Base-by-base conservation (phyloP, 2,888 invertebrate genomes). In the Cataglyphis livida region DNA sequence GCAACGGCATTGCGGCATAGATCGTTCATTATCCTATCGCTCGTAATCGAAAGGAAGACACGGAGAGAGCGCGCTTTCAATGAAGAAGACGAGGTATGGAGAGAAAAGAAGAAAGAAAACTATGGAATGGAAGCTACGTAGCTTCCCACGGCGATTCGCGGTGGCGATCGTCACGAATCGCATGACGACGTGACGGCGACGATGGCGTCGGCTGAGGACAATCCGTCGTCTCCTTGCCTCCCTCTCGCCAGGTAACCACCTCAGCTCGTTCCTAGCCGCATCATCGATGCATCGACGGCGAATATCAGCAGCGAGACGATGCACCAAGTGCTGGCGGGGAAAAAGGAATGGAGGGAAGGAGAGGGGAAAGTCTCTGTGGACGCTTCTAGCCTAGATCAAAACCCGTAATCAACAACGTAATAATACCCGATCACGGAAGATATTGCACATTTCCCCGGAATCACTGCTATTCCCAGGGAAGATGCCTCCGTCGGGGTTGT, bases 361-460 rank as follows among this genome's bases (percentile, higher is more conserved):
- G n/a, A 48, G 44, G 54, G 65, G n/a, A 81, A 64, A 28, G 66
- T 78, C 71, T 48, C 62, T 0, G 51, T 82, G 83, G 90, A 87
- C 88, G 87, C 84, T 85, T 91, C 93, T 92, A 92, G 92, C 93
- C 92, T 92, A 93, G 92, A 93, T 93, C 93, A 90, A 87, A 91
- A 92, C 93, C 93, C 88, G 90, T 90, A 93, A 93, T 93, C 93
- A 92, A 92, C 89, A 89, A 54, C 76, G 92, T 94, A 94, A 94
- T 94, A 94, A 94, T 93, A 92, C 93, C 92, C 91, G 93, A 94
- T 94, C 94, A 94, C 94, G 94, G 88, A 93, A 94, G 94, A 94
- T 93, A 94, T 93, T 93, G 93, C 92, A 92, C 93, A 93, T 93
- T 94, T 94, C 93, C 88, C 88, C 90, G 91, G 92, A 94, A 94